Base-by-base conservation (phyloP, 1,140 invertebrate genomes). In the Zaprionus taronus region DNA sequence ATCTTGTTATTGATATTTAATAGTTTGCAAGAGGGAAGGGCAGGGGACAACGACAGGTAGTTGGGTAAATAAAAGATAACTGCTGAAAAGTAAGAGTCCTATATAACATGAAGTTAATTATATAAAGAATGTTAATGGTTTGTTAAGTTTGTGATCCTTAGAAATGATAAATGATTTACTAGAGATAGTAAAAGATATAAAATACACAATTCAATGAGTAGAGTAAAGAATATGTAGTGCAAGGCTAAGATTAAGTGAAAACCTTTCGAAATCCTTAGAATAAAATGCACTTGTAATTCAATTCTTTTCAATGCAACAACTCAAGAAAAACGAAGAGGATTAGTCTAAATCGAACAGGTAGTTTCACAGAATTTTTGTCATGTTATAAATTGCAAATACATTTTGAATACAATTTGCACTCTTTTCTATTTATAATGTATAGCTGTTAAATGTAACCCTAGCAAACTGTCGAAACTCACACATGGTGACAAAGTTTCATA, bases 1-100 rank as follows among this genome's bases (percentile, higher is more conserved):
- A 57, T 68, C 75, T 62, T 73, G 68, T 74, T 85, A 79, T 90
- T 75, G 81, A 51, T 65, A 75, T 80, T 89, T 81, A 90, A 90
- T 83, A 61, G 63, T n/a, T 38, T 34, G 2, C 41, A 22, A 20
- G 20, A 20, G 20, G n/a, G 38, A 5, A 38, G 5, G 22, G 15
- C 44, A 51, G 11, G 20, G 1, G n/a, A n/a, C 47, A 26, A 49
- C 2, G 26, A 36, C 69, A 71, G 69, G 61, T 64, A 71, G 38
- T 38, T 24, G 15, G 36, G 15, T 47, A 11, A 17, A 47, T 47
- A 20, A 47, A 47, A 47, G 15, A 41, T n/a, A 15, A 31, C 24
- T n/a, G n/a, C n/a, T n/a, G n/a, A n/a, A n/a, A n/a, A 1, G 12
- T 0, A n/a, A 41, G 5, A n/a, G n/a, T n/a, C n/a, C n/a, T n/a